phyloP scores from a whole-genome alignment of 2,888 invertebrate genomes.

The Chorisops tibialis region DNA sequence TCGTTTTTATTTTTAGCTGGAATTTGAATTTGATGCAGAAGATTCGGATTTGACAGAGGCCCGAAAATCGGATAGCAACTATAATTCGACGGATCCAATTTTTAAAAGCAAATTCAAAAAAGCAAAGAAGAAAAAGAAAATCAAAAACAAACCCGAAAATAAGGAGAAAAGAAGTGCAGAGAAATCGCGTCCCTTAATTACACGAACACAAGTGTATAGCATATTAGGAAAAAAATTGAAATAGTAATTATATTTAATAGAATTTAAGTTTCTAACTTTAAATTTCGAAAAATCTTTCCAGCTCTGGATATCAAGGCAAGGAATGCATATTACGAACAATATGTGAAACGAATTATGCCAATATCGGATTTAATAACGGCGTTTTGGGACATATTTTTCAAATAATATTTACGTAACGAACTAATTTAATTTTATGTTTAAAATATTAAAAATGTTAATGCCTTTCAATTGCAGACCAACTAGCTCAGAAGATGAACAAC shows the following conservation, averaged over 20 bases:
- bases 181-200: conserved; percentile 39
- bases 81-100: not conserved
- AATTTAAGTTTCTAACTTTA: not conserved
- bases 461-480: conserved; percentile 58
- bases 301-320: conserved; percentile 59
- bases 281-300: conserved; percentile 37
- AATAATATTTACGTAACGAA: conserved; percentile 64
- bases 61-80: not conserved
- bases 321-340: conserved; percentile 63
- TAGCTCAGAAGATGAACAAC: conserved; percentile 56
- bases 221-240: conserved; percentile 57
- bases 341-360: conserved; percentile 59
- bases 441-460: not conserved
- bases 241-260: conserved; percentile 52
- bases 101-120: not conserved
- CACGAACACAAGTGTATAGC: conserved; percentile 57
- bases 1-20: not conserved
- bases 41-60: not conserved
- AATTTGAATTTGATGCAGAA: conserved; percentile 8
- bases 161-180: conserved; percentile 47
- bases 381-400: conserved; percentile 65
- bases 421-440: conserved; percentile 34
- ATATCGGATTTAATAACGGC: conserved; percentile 56
- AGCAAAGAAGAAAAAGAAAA: conserved; percentile 31
- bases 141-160: conserved; percentile 31